These are phyloP conservation scores for Pantherophis guttatus DNA, from an alignment of 2,113 vertebrate species.

Conservation along the genomic window DNA sequence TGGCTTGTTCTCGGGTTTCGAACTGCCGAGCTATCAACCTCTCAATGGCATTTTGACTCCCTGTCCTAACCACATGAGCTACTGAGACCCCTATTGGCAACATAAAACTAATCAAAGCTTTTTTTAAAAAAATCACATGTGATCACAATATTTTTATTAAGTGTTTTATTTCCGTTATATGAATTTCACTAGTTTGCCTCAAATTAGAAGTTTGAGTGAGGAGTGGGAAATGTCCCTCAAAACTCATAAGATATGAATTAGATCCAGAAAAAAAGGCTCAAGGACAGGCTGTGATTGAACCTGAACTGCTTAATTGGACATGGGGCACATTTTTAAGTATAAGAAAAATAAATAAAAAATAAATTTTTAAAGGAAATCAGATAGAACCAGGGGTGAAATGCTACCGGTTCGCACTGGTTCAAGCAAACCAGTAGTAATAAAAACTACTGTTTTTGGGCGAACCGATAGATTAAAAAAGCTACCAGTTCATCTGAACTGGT, in stretches of 20 bases:
- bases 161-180: neutral
- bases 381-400: neutral
- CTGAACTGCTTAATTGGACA: neutral
- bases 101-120: neutral
- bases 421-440: too few species aligned
- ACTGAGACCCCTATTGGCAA: neutral
- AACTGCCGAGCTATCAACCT: too few species aligned
- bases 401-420: too few species aligned
- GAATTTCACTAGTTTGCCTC: neutral
- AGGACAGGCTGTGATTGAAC: neutral
- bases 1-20: too few species aligned
- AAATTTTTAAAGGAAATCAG: neutral
- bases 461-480: too few species aligned
- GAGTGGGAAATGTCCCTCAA: neutral
- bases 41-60: too few species aligned
- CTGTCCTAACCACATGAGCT: too few species aligned
- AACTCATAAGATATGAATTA: neutral
- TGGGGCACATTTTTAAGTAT: neutral
- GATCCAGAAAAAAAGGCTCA: neutral
- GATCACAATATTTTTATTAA: neutral
- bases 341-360: too few species aligned
- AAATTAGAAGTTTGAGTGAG: neutral
- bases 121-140: neutral
- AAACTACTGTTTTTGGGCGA: too few species aligned
- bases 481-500: too few species aligned